Base-by-base conservation (phyloP, 2,888 invertebrate genomes). In the Cephus sareptanus region DNA sequence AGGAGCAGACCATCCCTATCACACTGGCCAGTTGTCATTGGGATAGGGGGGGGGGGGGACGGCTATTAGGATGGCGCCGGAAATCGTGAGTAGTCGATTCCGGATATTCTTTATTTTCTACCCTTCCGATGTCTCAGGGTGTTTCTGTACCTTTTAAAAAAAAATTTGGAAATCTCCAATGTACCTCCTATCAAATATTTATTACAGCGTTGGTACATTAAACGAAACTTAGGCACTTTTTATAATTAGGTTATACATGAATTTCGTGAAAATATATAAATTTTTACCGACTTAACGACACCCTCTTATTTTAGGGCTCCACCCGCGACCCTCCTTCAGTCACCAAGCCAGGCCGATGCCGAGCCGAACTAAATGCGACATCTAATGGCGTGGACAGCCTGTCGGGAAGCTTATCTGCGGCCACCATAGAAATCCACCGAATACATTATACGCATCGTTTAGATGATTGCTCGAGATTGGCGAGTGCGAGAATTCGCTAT, bases 361-460 rank as follows among this genome's bases (percentile, higher is more conserved):
- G 56, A 23, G 9, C 56, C 23, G 23, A 81, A 80, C 79, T 74
- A 83, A 85, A 85, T 85, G 84, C 82, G 81, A 81, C 81, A 83
- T 80, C 87, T 87, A 88, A 88, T 85, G 86, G 83, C 81, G 83
- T 83, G 86, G 85, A 87, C 87, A 86, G 83, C 81, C 85, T 85
- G 86, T 84, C 81, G 84, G 85, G 83, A 79, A 77, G 83, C 86
- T 89, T 87, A 87, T 88, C 87, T 87, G 83, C 76, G 82, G 83
- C 82, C 82, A 82, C 86, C 84, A 85, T 83, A 84, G 85, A 86
- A 87, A 87, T 85, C 83, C 83, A 81, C 82, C 84, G 87, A 88
- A 89, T 88, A 88, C 87, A 89, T 88, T 86, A 85, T 86, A 86
- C 85, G 87, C 85, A 83, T 87, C 87, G 87, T 89, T 88, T 89